Conservation (phyloP, 2,888 invertebrate species). For the Onthophagus sagittarius region DNA sequence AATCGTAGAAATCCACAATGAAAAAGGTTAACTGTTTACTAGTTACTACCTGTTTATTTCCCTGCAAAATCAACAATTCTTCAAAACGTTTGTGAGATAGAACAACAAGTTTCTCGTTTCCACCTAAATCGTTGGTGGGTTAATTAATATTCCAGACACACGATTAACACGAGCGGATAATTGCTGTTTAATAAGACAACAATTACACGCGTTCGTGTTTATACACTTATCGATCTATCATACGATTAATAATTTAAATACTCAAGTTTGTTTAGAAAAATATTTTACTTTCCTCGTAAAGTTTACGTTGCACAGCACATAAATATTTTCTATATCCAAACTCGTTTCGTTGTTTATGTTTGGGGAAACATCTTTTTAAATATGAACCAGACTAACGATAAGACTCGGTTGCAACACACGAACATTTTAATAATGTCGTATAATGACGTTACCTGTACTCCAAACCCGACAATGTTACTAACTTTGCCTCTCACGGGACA, state of each 20-base stretch:
- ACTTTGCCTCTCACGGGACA: neutral
- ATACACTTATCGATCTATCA: neutral
- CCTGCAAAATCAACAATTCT: neutral
- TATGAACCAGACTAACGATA: neutral
- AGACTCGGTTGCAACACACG: neutral
- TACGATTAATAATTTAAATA: no score
- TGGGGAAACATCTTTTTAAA: neutral
- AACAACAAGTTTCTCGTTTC: neutral
- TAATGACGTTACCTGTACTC: neutral
- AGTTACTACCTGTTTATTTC: neutral
- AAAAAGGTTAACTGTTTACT: neutral
- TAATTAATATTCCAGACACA: neutral
- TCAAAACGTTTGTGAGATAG: neutral
- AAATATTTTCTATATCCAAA: no score
- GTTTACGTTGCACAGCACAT: no score
- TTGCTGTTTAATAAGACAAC: neutral
- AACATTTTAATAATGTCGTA: neutral
- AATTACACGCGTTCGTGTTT: neutral
- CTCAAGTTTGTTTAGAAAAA: no score
- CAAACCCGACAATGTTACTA: neutral
- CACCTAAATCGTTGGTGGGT: neutral
- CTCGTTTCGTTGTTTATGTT: no score
- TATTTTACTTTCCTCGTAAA: no score
- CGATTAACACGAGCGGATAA: neutral
- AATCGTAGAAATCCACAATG: neutral